Evolutionary conservation across 2,797 vertebrate species (phyloP).

Genomic region (Melanotaenia maccullochi): DNA sequence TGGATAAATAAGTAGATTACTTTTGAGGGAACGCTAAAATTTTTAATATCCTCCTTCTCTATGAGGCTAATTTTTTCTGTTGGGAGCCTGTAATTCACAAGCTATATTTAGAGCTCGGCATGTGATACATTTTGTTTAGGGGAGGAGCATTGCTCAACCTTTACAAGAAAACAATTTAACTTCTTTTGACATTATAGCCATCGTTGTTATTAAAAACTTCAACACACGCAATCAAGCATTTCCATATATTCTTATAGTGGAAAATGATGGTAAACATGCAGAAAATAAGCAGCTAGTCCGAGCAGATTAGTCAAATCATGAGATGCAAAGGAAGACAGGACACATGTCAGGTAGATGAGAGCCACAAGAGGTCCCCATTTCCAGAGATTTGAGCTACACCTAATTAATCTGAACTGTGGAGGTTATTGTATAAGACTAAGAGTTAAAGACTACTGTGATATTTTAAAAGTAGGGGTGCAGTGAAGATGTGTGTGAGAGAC

Average conservation of each 20-base stretch:
- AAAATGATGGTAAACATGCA: background rate
- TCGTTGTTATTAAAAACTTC: background rate
- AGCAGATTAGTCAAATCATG: background rate
- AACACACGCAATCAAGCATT: background rate
- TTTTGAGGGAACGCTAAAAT: slow-evolving; percentile 29
- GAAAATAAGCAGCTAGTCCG: background rate
- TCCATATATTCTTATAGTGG: background rate
- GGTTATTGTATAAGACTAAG: background rate
- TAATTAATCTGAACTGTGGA: background rate
- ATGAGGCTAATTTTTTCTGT: slow-evolving; percentile 17
- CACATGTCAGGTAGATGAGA: background rate
- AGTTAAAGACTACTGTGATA: background rate
- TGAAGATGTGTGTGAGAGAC: background rate
- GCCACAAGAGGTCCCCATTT: slow-evolving; percentile 31
- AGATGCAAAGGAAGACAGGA: background rate
- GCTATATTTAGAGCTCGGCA: slow-evolving; percentile 4
- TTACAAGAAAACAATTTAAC: background rate
- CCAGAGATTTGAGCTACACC: background rate
- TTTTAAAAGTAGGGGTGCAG: background rate
- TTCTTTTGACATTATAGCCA: background rate
- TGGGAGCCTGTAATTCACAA: slow-evolving; percentile 19
- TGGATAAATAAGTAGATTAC: slow-evolving; percentile 40
- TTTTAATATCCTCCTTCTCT: slow-evolving; percentile 31
- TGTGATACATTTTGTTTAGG: slow-evolving; percentile 8
- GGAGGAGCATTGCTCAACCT: background rate